Evolutionary conservation across 2,797 vertebrate species (phyloP), one percentile per base, ranked within the genome.

Genomic region (Arrhamphus sclerolepis): DNA sequence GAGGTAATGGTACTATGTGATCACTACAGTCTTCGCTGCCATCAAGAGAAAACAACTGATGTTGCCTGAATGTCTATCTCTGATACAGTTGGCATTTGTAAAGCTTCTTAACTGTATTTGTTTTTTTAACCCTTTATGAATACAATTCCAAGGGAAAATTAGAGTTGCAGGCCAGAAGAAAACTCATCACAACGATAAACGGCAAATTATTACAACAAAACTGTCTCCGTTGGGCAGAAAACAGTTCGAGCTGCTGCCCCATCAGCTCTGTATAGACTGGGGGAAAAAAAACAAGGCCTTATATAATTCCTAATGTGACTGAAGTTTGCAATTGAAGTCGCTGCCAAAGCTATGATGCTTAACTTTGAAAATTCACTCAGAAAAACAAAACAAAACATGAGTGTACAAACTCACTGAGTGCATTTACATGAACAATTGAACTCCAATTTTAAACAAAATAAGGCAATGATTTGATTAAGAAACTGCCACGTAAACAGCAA

Each of bases 101-200:
- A 56, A 46, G 47, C 41, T 63, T 17, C 43, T 54, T 57, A 24
- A 2, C 50, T 63, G 54, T 31, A 62, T 63, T 71, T 63, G 54
- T 31, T 61, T 63, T 71, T 74, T 69, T 72, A 65, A 61, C 56
- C 40, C 57, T 64, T 48, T 56, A 55, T 60, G 64, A 73, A 67
- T 65, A 48, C 21, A 71, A 34, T 61, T 64, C 17, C 55, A 41
- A 44, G 49, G 31, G 49, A 70, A 26, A 46, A 43, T 70, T 9
- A 46, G 48, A 38, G 50, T 56, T 28, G 16, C 14, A 20, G 46
- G 43, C 70, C 38, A 51, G 43, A 70, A 63, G 20, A 24, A 28
- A 58, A 52, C 58, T 10, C 38, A 46, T 8, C 40, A 65, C 29
- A 66, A 31, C 28, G 38, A 60, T 18, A 56, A 17, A 54, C 8